These are phyloP conservation scores for Sceloporus tristichus DNA, from an alignment of 2,113 vertebrate species.

Conservation along the genomic window DNA sequence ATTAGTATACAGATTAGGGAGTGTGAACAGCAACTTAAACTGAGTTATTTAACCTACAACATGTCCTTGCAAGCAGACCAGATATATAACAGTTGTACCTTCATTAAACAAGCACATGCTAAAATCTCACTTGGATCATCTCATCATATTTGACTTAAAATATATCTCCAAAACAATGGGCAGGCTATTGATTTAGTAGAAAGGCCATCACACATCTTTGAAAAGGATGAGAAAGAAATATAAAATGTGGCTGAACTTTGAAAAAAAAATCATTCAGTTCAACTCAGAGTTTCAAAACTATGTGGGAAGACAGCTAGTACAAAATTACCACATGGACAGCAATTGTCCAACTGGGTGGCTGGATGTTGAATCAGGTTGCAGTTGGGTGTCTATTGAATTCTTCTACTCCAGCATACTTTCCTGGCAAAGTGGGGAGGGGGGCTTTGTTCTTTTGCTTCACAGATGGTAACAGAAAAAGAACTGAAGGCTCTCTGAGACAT, in stretches of 20 bases:
- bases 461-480: constrained; percentile 75
- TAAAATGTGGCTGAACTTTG: not conserved
- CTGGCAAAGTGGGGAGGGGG: constrained; percentile 31
- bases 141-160: not conserved
- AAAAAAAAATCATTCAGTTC: too few relatives aligned
- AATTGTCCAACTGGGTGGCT: constrained; percentile 13
- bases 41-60: too few relatives aligned
- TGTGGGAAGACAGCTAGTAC: constrained; percentile 13
- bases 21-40: too few relatives aligned
- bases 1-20: not conserved
- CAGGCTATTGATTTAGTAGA: not conserved
- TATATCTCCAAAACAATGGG: not conserved
- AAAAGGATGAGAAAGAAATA: not conserved
- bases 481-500: constrained; percentile 76
- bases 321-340: constrained; percentile 53
- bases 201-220: not conserved
- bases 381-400: constrained; percentile 60
- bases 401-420: constrained; percentile 45
- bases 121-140: not conserved
- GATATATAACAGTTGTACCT: not conserved
- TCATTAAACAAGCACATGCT: not conserved
- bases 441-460: constrained; percentile 78
- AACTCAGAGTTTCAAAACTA: too few relatives aligned
- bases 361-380: constrained; percentile 28
- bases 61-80: too few relatives aligned